Percentiles rank a stretch among this genome's conserved stretches.
phyloP scores from a whole-genome alignment of 2,888 invertebrate species.

The Leptopterna dolabrata region DNA sequence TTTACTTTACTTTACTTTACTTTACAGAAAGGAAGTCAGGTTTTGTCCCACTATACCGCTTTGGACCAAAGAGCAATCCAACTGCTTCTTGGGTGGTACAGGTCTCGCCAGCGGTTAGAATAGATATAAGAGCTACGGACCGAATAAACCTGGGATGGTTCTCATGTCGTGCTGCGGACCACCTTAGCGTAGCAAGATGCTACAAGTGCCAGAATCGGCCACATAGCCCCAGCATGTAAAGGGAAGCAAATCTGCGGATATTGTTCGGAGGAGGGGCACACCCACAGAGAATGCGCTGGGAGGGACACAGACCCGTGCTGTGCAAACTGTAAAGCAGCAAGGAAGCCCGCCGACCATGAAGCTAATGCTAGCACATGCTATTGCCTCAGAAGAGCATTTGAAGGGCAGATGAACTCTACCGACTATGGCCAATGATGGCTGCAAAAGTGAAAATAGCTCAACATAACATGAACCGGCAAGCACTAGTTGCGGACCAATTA shows the following conservation, averaged over 20 bases:
- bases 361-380: background rate
- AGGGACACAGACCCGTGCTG: background rate
- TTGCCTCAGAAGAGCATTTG: background rate
- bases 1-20: too few relatives aligned
- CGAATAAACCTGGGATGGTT: background rate
- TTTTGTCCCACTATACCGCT: background rate
- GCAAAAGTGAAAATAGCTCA: background rate
- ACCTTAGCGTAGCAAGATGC: background rate
- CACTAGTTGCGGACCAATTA: background rate
- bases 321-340: background rate
- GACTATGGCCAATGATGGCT: background rate
- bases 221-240: background rate
- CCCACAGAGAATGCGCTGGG: background rate
- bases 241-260: background rate
- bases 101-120: background rate
- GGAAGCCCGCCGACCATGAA: background rate
- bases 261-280: background rate
- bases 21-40: background rate
- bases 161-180: background rate
- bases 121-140: background rate
- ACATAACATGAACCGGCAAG: background rate
- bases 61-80: background rate
- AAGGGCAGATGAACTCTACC: background rate
- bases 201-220: background rate
- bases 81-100: background rate